Base-by-base conservation (phyloP, 2,888 invertebrate genomes). In the Ceriagrion tenellum region DNA sequence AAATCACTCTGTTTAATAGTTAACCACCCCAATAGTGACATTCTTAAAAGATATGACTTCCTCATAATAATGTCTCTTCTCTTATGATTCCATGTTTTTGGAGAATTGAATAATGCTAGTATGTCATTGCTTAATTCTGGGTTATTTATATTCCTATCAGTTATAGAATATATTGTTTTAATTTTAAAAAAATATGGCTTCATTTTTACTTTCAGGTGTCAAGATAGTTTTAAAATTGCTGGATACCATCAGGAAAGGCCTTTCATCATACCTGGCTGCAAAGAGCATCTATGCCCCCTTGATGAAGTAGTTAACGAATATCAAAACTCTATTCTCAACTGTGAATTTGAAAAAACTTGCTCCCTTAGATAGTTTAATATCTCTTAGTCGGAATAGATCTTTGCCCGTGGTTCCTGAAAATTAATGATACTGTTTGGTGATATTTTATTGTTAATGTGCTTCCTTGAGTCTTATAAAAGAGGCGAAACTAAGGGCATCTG, bases 221-320 rank as follows among this genome's bases (percentile, higher is more conserved):
- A 97, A 89, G 97, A 97, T 59, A 96, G 96, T 95, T 96, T 97
- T 55, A 97, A 97, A 96, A 96, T 99, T 63, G 96, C 98, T 95
- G 97, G 98, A 0, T 97, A 98, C 96, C 98, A 98, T 96, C 99
- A 99, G 97, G 99, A 99, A 96, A 97, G 97, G 93, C 97, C 98
- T 0, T 97, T 98, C 0, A 97, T 97, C 95, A 96, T 99, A 96
- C 98, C 98, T 0, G 98, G 98, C 96, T 99, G 99, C 96, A 95
- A 96, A 90, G 96, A 97, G 8, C 98, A 98, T 96, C 97, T 98
- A 10, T 98, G 98, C 96, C 98, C 98, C 30, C 96, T 98, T 88
- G 96, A 97, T 10, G 97, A 97, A 69, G 97, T 98, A 96, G 97
- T 97, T 95, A 96, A 97, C 55, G 96, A 97, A 95, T 98, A 98